phyloP scores from a whole-genome alignment of 1,140 invertebrate genomes.

The Atta texana region DNA sequence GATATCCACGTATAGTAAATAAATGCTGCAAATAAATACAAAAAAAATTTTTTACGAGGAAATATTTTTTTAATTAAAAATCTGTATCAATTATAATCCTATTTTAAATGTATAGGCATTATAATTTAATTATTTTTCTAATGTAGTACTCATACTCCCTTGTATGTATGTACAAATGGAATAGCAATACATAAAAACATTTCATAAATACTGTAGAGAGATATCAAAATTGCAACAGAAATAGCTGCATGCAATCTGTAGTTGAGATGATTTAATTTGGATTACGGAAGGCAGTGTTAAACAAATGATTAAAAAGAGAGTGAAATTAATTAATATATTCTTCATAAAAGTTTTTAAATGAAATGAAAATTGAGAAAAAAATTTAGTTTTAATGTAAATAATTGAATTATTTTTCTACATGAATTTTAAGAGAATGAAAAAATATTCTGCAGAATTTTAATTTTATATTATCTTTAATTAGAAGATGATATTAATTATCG shows the following conservation, averaged over 20 bases:
- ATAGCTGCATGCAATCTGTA: constrained; percentile 13
- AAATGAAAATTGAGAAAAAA: background rate
- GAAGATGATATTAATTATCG: background rate
- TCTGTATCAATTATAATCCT: background rate
- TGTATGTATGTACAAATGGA: constrained; percentile 1
- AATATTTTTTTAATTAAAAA: constrained; percentile 20
- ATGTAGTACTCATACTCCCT: background rate
- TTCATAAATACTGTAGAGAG: constrained; percentile 32
- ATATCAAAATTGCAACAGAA: constrained; percentile 27
- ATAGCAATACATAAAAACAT: background rate
- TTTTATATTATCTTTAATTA: background rate
- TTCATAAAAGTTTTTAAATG: background rate
- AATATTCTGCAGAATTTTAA: background rate
- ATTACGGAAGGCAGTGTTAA: background rate
- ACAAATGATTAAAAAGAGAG: background rate
- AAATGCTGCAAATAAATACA: background rate
- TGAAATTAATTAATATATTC: background rate
- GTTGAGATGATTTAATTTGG: constrained; percentile 11
- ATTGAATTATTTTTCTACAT: background rate
- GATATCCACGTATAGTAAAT: background rate
- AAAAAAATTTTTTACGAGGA: background rate
- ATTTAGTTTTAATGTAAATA: background rate
- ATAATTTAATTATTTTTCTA: constrained; percentile 26
- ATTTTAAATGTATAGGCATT: background rate
- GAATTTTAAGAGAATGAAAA: background rate